Evolutionary conservation across 2,888 invertebrate genomes (phyloP).

Genomic region (Leuctra nigra): DNA sequence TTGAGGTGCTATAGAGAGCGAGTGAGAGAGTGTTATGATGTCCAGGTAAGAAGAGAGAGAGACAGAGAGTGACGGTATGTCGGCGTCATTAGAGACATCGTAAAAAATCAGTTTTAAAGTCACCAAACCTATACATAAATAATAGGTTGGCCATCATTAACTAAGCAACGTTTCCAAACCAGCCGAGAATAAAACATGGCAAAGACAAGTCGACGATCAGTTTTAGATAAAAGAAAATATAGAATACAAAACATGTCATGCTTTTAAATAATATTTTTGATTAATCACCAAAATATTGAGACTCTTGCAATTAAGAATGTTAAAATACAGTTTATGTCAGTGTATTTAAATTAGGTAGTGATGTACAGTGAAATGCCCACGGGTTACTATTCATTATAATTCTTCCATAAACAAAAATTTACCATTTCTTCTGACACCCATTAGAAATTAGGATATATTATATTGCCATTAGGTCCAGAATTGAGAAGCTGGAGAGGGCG

Average conservation of each 20-base stretch:
- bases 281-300: conserved; percentile 2
- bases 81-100: conserved; percentile 21
- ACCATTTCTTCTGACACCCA: no score
- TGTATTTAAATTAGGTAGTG: not conserved
- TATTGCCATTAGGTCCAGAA: no score
- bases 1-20: conserved; percentile 10
- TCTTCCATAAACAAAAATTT: no score
- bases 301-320: conserved; percentile 1
- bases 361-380: not conserved
- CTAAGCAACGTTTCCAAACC: conserved; percentile 8
- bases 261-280: not conserved
- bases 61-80: conserved; percentile 19
- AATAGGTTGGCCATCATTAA: conserved; percentile 18
- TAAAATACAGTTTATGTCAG: not conserved
- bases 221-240: not conserved
- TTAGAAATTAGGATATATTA: no score
- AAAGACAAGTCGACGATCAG: not conserved
- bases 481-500: no score
- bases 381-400: not conserved
- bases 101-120: conserved; percentile 19
- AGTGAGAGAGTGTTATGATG: conserved; percentile 18
- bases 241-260: not conserved
- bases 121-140: conserved; percentile 18
- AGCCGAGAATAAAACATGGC: conserved; percentile 8
- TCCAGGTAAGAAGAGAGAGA: conserved; percentile 13